Percentiles rank a stretch among this genome's conserved stretches.
Evolutionary conservation across 1,140 invertebrate genomes (phyloP).

Genomic region (Drosophila nebulosa): DNA sequence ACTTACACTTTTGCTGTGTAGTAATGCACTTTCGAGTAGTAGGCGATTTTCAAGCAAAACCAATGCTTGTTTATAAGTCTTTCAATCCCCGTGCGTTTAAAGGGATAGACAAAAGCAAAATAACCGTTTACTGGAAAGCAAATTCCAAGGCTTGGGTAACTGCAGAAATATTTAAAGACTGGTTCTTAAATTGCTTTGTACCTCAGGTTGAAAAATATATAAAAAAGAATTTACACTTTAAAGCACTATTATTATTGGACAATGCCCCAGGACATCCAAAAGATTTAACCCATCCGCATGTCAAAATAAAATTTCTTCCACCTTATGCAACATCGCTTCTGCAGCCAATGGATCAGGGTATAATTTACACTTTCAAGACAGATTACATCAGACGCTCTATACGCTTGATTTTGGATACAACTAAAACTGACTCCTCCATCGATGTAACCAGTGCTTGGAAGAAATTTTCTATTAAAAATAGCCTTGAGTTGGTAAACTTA

Average conservation of each 20-base stretch:
- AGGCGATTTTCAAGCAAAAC: slow-evolving; percentile 80
- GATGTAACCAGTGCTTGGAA: too few relatives aligned
- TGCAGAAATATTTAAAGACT: slow-evolving; percentile 65
- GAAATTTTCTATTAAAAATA: too few relatives aligned
- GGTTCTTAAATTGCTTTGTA: slow-evolving; percentile 56
- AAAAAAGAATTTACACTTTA: slow-evolving; percentile 62
- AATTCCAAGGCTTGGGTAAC: slow-evolving; percentile 80
- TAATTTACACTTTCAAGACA: slow-evolving; percentile 68
- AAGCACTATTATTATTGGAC: slow-evolving; percentile 81
- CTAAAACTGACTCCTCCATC: too few relatives aligned
- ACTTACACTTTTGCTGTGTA: slow-evolving; percentile 43
- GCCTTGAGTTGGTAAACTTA: slow-evolving; percentile 33
- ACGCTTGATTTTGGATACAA: too few relatives aligned
- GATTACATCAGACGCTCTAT: slow-evolving; percentile 32
- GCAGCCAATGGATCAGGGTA: slow-evolving; percentile 81
- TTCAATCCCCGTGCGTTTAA: slow-evolving; percentile 81
- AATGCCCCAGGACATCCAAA: slow-evolving; percentile 80
- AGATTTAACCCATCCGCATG: slow-evolving; percentile 58
- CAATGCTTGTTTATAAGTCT: slow-evolving; percentile 79
- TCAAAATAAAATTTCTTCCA: slow-evolving; percentile 79
- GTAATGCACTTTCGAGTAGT: slow-evolving; percentile 80
- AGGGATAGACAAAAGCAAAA: slow-evolving; percentile 59
- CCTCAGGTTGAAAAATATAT: slow-evolving; percentile 65
- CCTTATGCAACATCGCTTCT: slow-evolving; percentile 80
- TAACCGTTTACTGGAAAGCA: slow-evolving; percentile 76